These are phyloP conservation scores for Tupiocoris notatus DNA, from an alignment of 2,888 invertebrate genomes.

Conservation along the genomic window DNA sequence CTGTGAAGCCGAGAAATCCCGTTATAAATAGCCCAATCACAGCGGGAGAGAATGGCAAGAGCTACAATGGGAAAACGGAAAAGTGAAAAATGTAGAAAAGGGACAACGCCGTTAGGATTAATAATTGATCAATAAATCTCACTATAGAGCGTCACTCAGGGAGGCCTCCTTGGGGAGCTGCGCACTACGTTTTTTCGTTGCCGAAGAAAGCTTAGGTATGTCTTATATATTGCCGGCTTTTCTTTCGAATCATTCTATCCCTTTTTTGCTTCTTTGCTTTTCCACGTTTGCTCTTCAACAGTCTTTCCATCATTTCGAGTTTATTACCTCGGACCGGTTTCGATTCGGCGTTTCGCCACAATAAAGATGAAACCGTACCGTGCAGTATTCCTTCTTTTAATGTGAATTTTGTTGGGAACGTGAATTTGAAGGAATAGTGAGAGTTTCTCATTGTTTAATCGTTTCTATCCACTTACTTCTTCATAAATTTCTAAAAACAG, in stretches of 20 bases:
- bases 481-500: too few species aligned
- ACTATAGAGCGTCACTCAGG: conserved; percentile 42
- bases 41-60: background rate
- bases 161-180: background rate
- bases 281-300: background rate
- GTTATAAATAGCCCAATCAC: conserved; percentile 37
- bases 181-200: background rate
- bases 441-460: too few species aligned
- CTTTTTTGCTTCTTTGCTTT: background rate
- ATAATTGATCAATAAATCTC: conserved; percentile 44
- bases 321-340: too few species aligned
- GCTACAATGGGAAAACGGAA: conserved; percentile 14
- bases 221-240: conserved; percentile 24
- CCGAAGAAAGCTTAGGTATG: conserved; percentile 36
- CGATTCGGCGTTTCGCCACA: too few species aligned
- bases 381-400: too few species aligned
- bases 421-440: too few species aligned
- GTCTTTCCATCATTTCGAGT: too few species aligned
- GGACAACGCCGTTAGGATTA: conserved; percentile 38
- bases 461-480: too few species aligned
- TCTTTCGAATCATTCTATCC: background rate
- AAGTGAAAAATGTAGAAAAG: conserved; percentile 43
- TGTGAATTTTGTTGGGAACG: too few species aligned
- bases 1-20: conserved; percentile 26
- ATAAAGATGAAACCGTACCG: too few species aligned